Evolutionary conservation across 1,140 invertebrate genomes (phyloP).

Genomic region (Phenacoccus solenopsis): DNA sequence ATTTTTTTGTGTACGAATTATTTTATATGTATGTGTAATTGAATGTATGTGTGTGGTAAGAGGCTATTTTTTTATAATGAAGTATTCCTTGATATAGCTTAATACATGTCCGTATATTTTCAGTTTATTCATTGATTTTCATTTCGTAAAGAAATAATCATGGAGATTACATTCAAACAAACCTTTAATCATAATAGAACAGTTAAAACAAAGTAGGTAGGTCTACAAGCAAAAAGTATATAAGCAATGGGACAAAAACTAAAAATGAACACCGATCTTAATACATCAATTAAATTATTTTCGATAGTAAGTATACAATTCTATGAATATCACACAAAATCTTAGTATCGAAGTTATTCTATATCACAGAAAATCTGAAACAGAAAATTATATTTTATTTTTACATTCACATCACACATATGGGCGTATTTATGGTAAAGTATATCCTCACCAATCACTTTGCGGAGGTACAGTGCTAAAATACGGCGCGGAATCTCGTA

Average conservation of each 20-base stretch:
- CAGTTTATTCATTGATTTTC: no score
- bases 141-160: no score
- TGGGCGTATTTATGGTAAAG: no score
- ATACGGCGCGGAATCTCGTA: constrained; percentile 83
- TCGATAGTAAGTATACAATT: neutral
- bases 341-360: neutral
- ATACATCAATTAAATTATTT: neutral
- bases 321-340: neutral
- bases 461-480: constrained; percentile 77
- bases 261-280: neutral
- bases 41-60: no score
- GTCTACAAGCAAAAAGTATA: neutral
- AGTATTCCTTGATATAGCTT: no score
- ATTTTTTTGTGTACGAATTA: neutral
- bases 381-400: neutral
- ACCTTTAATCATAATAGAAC: neutral
- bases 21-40: no score
- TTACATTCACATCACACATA: neutral
- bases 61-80: no score
- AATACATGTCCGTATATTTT: no score
- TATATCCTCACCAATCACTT: neutral
- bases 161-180: neutral
- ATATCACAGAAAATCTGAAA: neutral
- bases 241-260: neutral
- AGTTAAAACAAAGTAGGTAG: neutral